phyloP scores from a whole-genome alignment of 2,113 vertebrate genomes.

The Oriolus oriolus region DNA sequence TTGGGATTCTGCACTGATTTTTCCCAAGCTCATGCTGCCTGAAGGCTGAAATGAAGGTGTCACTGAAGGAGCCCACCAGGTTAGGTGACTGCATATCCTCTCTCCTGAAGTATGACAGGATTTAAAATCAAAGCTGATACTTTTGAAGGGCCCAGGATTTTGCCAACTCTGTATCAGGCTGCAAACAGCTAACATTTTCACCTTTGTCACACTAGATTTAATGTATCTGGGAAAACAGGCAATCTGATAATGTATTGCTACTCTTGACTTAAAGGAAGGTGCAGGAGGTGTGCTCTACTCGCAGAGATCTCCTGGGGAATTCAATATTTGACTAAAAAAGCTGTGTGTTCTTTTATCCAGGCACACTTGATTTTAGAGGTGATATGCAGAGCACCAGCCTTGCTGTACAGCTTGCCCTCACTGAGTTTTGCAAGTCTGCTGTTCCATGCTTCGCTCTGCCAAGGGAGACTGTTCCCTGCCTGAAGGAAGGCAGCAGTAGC shows the following conservation, averaged over 20 bases:
- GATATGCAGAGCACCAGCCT: not conserved
- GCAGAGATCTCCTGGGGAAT: not conserved
- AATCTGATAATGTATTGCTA: constrained; percentile 23
- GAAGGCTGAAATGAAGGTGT: not conserved
- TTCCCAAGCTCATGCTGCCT: not conserved
- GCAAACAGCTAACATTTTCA: constrained; percentile 13
- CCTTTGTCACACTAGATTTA: constrained; percentile 16
- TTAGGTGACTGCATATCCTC: not conserved
- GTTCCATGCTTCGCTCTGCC: not conserved
- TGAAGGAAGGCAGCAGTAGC: not conserved
- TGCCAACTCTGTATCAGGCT: not conserved
- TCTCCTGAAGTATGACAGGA: not conserved
- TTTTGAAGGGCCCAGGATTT: not conserved
- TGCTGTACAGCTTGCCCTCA: not conserved
- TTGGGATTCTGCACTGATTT: not conserved
- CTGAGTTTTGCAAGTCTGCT: not conserved
- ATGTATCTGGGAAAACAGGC: constrained; percentile 19
- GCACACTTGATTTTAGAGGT: constrained; percentile 1
- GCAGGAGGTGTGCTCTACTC: not conserved
- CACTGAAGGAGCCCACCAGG: not conserved
- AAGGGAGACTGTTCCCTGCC: not conserved
- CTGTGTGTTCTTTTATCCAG: not conserved
- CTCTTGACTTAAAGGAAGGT: constrained; percentile 30
- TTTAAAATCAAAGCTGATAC: constrained; percentile 29
- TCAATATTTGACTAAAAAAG: constrained; percentile 38